A percentile compares a stretch with the other conserved stretches of the same genome.
These are phyloP conservation scores for Phalacrocorax brasilianus DNA, from an alignment of 2,113 vertebrate species.

Conservation along the genomic window DNA sequence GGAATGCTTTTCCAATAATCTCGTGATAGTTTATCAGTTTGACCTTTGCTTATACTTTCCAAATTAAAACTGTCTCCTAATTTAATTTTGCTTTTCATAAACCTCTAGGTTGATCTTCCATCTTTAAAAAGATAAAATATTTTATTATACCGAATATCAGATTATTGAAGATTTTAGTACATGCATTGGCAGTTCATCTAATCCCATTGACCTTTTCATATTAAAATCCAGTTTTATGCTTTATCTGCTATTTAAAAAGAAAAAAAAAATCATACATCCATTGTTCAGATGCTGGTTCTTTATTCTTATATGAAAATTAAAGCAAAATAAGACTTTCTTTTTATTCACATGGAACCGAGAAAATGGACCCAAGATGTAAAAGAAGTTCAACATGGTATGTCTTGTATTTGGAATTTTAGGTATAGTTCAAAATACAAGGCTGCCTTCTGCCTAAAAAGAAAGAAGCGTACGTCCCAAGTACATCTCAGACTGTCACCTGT, in stretches of 20 bases:
- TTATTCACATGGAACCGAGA: not conserved
- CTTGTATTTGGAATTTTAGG: not conserved
- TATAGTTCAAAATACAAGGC: accelerated
- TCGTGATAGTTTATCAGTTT: not conserved
- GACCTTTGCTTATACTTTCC: not conserved
- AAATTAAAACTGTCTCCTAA: constrained; percentile 8
- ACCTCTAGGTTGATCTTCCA: not conserved
- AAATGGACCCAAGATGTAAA: not conserved
- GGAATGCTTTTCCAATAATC: not conserved
- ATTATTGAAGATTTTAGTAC: constrained; percentile 50
- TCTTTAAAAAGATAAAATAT: constrained; percentile 57
- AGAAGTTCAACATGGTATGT: accelerated
- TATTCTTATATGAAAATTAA: not conserved
- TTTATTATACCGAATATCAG: constrained; percentile 46
- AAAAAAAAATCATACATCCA: not conserved
- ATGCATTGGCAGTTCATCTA: constrained; percentile 22
- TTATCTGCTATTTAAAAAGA: not conserved
- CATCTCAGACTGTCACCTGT: not conserved
- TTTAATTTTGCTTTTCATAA: constrained; percentile 48
- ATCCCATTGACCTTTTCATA: constrained; percentile 58
- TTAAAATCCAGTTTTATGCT: constrained; percentile 48
- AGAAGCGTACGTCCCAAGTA: not conserved
- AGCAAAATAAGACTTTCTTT: not conserved
- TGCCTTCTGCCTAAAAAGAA: not conserved
- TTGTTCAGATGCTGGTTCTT: not conserved